phyloP scores from a whole-genome alignment of 2,113 vertebrate genomes.

The Phaethornis superciliosus region DNA sequence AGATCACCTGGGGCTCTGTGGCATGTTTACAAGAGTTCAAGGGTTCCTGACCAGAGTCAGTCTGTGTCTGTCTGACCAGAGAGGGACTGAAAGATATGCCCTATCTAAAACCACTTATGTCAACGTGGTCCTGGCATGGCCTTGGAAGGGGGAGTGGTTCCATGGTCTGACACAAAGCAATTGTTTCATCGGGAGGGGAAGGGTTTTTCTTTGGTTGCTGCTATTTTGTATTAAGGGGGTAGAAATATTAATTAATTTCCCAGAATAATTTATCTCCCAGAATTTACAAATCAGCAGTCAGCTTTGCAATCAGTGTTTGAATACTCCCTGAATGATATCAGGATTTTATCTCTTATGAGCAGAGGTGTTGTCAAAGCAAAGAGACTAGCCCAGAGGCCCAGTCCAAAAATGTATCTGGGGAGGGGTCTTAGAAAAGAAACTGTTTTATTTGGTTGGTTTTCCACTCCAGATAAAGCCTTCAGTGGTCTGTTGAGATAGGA shows the following conservation, averaged over 20 bases:
- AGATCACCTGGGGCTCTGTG: background rate
- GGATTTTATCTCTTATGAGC: background rate
- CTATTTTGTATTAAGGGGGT: background rate
- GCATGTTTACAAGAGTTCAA: background rate
- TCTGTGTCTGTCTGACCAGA: background rate
- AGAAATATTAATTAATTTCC: too few relatives aligned
- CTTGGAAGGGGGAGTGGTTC: background rate
- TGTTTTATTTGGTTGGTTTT: background rate
- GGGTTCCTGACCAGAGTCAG: background rate
- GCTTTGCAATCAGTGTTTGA: background rate
- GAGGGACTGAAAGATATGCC: background rate
- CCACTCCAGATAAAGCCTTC: background rate
- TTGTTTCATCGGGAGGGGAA: background rate
- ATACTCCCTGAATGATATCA: background rate
- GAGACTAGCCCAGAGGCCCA: background rate
- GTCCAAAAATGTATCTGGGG: background rate
- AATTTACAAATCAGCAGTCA: background rate
- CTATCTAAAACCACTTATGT: background rate
- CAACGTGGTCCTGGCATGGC: background rate
- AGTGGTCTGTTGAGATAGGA: background rate
- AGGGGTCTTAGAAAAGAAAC: background rate
- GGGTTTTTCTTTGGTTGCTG: background rate
- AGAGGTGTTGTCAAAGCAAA: background rate
- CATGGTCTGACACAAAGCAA: background rate
- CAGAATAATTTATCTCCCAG: background rate